Conservation (phyloP, 1,140 invertebrate species). For the Drosophila watanabei region DNA sequence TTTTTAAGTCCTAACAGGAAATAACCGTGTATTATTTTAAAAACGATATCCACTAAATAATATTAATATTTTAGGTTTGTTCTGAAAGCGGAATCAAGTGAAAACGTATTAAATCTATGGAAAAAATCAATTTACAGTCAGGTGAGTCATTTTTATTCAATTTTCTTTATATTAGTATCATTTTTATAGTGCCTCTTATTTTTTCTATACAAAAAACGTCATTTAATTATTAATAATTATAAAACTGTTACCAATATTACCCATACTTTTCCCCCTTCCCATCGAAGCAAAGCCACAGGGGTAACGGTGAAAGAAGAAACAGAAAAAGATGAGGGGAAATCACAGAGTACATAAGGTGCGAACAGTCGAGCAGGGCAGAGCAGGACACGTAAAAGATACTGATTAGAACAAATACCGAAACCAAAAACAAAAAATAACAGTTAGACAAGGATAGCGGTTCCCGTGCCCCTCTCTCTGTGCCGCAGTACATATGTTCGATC, state of each 20-base stretch:
- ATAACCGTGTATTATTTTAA: neutral
- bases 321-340: slow-evolving; percentile 41
- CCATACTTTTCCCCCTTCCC: neutral
- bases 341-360: slow-evolving; percentile 52
- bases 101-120: neutral
- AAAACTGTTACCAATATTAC: neutral
- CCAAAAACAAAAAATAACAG: slow-evolving; percentile 45
- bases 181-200: neutral
- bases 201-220: neutral
- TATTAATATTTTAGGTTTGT: neutral
- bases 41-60: neutral
- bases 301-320: slow-evolving; percentile 1
- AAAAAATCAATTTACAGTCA: neutral
- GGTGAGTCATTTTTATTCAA: neutral
- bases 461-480: slow-evolving; percentile 10
- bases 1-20: neutral
- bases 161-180: slow-evolving; percentile 4
- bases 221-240: neutral
- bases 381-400: slow-evolving; percentile 48
- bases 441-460: slow-evolving; percentile 71
- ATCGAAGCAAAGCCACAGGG: slow-evolving; percentile 30
- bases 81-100: neutral
- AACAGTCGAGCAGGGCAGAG: slow-evolving; percentile 38
- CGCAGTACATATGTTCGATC: slow-evolving; percentile 70
- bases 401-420: slow-evolving; percentile 64